Evolutionary conservation across 2,888 invertebrate species (phyloP), one percentile per base, ranked within the genome.

Genomic region (Graphium colonna): DNA sequence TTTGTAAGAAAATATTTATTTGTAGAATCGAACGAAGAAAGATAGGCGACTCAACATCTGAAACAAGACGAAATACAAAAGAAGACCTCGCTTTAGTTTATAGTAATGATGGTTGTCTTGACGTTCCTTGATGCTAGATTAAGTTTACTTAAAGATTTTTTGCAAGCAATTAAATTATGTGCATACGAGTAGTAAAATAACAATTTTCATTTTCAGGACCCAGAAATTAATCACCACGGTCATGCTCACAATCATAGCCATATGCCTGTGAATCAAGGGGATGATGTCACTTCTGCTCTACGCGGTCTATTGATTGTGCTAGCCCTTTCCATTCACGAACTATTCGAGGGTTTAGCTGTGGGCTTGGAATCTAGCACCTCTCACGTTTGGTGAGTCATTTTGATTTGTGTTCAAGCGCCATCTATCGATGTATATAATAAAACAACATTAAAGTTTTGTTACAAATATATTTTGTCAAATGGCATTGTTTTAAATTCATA

Each of bases 311-410:
- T 97, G 49, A 94, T 96, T 47, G 95, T 97, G 0, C 82, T 96
- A 42, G 97, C 96, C 0, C 84, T 97, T 16, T 96, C 96, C 9
- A 92, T 97, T 54, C 97, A 97, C 72, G 96, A 96, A 71, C 86
- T 96, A 0, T 96, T 97, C 69, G 96, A 97, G 85, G 97, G 96
- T 15, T 84, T 96, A 48, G 95, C 96, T 10, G 94, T 96, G 10
- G 96, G 96, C 0, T 78, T 96, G 52, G 95, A 96, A 73, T 85
- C 91, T 10, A 92, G 92, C 17, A 82, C 84, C 17, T 64, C 75
- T 3, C 63, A 82, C 42, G 86, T 89, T 18, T 89, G 89, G 89
- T 89, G 63, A 73, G 77, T 64, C 33, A 39, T 21, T 7, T 18
- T 43, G 10, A 13, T 9, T 15, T 10, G 1, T 1, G 1, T 49